Evolutionary conservation across 2,797 vertebrate species (phyloP).

Genomic region (Cossypha niveicapilla): DNA sequence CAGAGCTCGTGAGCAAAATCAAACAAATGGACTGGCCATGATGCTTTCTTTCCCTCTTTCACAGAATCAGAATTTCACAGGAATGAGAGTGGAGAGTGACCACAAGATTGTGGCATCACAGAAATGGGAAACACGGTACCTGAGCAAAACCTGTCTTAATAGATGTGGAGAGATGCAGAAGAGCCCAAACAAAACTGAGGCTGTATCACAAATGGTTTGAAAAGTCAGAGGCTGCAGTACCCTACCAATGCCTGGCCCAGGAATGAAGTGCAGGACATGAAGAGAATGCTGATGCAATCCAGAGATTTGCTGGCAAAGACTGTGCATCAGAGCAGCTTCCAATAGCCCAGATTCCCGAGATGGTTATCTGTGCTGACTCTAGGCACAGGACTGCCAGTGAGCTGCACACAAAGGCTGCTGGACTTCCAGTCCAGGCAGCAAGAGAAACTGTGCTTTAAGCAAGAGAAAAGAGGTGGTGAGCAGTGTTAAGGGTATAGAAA

Average conservation of each 20-base stretch:
- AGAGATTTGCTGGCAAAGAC: not conserved
- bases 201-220: not conserved
- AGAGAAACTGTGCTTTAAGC: not conserved
- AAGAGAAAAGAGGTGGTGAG: not conserved
- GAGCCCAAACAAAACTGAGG: not conserved
- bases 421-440: not conserved
- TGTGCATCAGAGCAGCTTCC: not conserved
- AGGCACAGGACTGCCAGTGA: not conserved
- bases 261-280: not conserved
- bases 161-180: not conserved
- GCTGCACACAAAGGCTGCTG: not conserved
- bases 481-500: not conserved
- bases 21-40: not conserved
- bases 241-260: not conserved
- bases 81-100: not conserved
- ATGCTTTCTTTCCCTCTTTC: not conserved
- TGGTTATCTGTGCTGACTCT: not conserved
- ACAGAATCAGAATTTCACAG: not conserved
- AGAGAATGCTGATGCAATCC: not conserved
- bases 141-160: not conserved
- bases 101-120: not conserved
- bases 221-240: not conserved
- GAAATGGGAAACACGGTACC: accelerated
- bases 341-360: not conserved
- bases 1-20: not conserved